Evolutionary conservation across 2,888 invertebrate genomes (phyloP).

Genomic region (Neria commutata): DNA sequence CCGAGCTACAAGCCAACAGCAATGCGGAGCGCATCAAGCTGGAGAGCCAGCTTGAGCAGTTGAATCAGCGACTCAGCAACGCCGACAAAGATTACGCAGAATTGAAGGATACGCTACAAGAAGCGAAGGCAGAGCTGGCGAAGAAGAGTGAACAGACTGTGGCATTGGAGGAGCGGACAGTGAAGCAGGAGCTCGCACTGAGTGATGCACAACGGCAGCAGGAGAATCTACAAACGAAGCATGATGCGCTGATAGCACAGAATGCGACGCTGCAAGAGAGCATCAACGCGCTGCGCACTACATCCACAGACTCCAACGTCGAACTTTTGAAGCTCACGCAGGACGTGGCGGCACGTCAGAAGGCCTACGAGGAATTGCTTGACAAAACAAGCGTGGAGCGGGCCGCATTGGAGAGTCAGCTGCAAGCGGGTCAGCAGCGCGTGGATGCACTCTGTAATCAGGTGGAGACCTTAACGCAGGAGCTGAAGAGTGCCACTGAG

Average conservation of each 20-base stretch:
- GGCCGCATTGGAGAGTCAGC: slow-evolving; percentile 39
- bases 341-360: slow-evolving; percentile 67
- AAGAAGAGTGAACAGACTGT: slow-evolving; percentile 41
- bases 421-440: slow-evolving; percentile 45
- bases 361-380: slow-evolving; percentile 65
- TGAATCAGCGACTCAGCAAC: slow-evolving; percentile 38
- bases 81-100: slow-evolving; percentile 53
- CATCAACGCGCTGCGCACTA: slow-evolving; percentile 67
- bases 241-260: slow-evolving; percentile 65
- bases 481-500: slow-evolving; percentile 40
- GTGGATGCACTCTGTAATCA: slow-evolving; percentile 42
- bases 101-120: slow-evolving; percentile 44
- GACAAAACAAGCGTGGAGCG: slow-evolving; percentile 60
- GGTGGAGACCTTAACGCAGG: slow-evolving; percentile 45
- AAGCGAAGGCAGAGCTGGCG: slow-evolving; percentile 60
- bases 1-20: slow-evolving; percentile 30
- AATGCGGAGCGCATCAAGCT: slow-evolving; percentile 38
- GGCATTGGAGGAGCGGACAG: slow-evolving; percentile 57
- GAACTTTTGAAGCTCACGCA: slow-evolving; percentile 66
- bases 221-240: slow-evolving; percentile 66
- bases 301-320: slow-evolving; percentile 68
- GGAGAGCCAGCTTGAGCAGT: slow-evolving; percentile 43
- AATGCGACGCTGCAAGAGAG: slow-evolving; percentile 68
- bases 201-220: slow-evolving; percentile 68
- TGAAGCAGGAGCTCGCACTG: slow-evolving; percentile 64